phyloP scores from a whole-genome alignment of 2,888 invertebrate genomes.

The Leptogaster cylindrica region DNA sequence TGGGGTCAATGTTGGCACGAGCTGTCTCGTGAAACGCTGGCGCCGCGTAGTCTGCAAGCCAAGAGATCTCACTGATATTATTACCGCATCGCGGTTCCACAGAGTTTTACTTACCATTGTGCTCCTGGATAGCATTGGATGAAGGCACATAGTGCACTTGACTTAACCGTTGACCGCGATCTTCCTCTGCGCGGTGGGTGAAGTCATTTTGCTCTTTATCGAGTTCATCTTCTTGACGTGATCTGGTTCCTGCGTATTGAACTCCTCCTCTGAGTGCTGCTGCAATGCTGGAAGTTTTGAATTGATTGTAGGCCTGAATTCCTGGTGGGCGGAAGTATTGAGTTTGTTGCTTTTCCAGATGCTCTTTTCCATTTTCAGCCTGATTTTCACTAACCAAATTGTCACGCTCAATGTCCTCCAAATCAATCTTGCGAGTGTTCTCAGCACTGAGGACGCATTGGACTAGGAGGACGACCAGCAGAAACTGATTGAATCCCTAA shows the following conservation, averaged over 20 bases:
- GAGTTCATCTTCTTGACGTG: slow-evolving; percentile 8
- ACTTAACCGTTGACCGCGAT: slow-evolving; percentile 1
- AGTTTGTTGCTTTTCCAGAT: slow-evolving; percentile 46
- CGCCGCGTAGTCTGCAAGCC: background rate
- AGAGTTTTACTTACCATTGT: background rate
- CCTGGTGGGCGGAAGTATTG: slow-evolving; percentile 44
- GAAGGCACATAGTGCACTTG: slow-evolving; percentile 37
- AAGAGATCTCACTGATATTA: too few relatives aligned
- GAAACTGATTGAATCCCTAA: background rate
- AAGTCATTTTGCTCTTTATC: slow-evolving; percentile 1
- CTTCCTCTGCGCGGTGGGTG: background rate
- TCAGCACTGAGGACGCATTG: background rate
- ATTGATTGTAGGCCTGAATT: slow-evolving; percentile 3
- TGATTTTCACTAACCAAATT: slow-evolving; percentile 68
- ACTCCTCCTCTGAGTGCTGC: slow-evolving; percentile 30
- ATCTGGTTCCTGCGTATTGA: slow-evolving; percentile 26
- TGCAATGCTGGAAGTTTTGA: background rate
- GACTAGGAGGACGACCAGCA: background rate
- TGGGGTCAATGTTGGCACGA: background rate
- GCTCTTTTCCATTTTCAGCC: slow-evolving; percentile 43
- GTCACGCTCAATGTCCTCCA: slow-evolving; percentile 78
- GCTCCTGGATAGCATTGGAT: background rate
- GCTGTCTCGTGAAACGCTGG: slow-evolving; percentile 14
- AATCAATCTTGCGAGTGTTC: slow-evolving; percentile 65
- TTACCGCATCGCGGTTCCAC: too few relatives aligned